phyloP scores from a whole-genome alignment of 1,140 invertebrate genomes.

The Pogonomyrmex californicus region DNA sequence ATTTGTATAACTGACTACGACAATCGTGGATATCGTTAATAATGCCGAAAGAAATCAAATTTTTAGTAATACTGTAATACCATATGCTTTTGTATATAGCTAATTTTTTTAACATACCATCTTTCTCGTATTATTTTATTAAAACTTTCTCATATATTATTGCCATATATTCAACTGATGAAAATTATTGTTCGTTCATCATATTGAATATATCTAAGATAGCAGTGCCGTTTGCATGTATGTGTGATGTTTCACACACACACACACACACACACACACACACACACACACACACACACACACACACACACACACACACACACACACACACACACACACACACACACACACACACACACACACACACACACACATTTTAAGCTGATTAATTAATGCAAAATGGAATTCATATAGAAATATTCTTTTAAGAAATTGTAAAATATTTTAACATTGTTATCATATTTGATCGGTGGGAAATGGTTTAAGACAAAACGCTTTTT shows the following conservation, averaged over 20 bases:
- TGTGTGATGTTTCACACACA: neutral
- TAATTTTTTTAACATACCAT: slow-evolving; percentile 13
- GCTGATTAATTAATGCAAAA: neutral
- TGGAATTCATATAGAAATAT: neutral
- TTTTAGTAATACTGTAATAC: neutral
- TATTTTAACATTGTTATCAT: neutral
- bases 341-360: too few relatives aligned
- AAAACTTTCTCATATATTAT: slow-evolving; percentile 5
- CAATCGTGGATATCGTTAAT: neutral
- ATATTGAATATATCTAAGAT: neutral
- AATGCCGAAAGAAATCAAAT: slow-evolving; percentile 26
- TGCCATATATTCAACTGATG: slow-evolving; percentile 23
- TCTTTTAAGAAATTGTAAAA: slow-evolving; percentile 6
- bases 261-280: too few relatives aligned
- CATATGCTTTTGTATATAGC: slow-evolving; percentile 48
- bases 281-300: too few relatives aligned
- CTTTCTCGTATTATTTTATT: neutral
- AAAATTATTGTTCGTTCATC: neutral
- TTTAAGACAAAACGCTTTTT: neutral
- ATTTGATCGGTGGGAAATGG: neutral
- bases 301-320: too few relatives aligned
- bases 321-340: too few relatives aligned
- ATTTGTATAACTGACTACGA: neutral
- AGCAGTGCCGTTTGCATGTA: neutral
- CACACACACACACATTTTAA: neutral